phyloP scores from a whole-genome alignment of 64 coral and sea anemone species.

The Montipora cactus region DNA sequence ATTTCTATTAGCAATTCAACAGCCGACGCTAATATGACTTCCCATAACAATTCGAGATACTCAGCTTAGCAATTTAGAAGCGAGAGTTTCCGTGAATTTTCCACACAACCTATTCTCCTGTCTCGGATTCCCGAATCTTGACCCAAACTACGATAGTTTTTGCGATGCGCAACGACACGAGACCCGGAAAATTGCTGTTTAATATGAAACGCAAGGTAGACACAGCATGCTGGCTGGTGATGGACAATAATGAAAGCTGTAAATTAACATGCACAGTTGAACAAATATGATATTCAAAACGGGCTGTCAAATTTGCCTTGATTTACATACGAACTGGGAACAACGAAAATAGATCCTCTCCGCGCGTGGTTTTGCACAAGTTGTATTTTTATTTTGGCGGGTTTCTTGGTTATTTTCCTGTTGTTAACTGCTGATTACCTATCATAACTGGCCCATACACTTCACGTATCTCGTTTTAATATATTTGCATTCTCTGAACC shows the following conservation, averaged over 20 bases:
- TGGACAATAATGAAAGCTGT: constrained; percentile 20
- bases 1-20: constrained; percentile 47
- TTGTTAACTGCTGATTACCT: constrained; percentile 1
- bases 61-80: not conserved
- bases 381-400: not conserved
- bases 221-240: constrained; percentile 14
- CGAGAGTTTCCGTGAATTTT: not conserved
- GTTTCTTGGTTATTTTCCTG: not conserved
- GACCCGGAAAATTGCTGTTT: not conserved
- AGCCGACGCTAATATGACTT: constrained; percentile 18
- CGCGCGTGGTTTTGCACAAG: not conserved
- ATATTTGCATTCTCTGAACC: constrained; percentile 9
- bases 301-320: constrained; percentile 4
- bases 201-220: not conserved
- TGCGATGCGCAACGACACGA: not conserved
- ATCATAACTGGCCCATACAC: too few relatives aligned
- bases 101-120: too few relatives aligned
- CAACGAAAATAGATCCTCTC: not conserved
- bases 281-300: constrained; percentile 45
- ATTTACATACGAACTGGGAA: constrained; percentile 26
- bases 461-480: not conserved
- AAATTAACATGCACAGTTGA: constrained; percentile 59
- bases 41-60: not conserved
- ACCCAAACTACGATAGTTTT: not conserved
- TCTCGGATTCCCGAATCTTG: not conserved